Base-by-base conservation (phyloP, 2,888 invertebrate species). In the Mythimna ferrago region DNA sequence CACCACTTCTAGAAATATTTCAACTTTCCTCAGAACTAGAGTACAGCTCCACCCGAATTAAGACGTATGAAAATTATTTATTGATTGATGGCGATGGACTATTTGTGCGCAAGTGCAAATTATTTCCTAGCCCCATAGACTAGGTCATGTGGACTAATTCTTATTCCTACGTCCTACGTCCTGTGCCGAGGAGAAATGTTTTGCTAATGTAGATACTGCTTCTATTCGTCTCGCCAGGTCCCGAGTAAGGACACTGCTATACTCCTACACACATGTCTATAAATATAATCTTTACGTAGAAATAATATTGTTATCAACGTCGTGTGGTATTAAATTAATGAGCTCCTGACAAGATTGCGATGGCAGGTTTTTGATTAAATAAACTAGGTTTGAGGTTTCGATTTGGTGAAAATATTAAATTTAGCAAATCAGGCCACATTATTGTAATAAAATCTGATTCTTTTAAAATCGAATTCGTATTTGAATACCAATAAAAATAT, bases 81-180 rank as follows among this genome's bases (percentile, higher is more conserved):
- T 79, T 77, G 77, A 81, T 79, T 79, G 44, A 70, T 56, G 58
- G n/a, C 56, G 2, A 61, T 67, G 56, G 61, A 78, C 63, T 65
- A 80, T 68, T 78, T 70, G 82, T 80, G 82, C 80, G 80, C 80
- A 80, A 78, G 82, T 80, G 79, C 80, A 82, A 73, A 57, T 78
- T 66, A 66, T 44, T 82, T 66, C 73, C 64, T 69, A 7, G 60
- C 66, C 19, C 44, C 73, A 69, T 53, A 63, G 58, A 53, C 32
- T 62, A 66, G 51, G 26, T 38, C 32, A 53, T 16, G 26, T 51
- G 19, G 26, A 58, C 38, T 58, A 54, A 38, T 58, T 65, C 19
- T 53, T 6, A 41, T 2, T 26, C 26, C 26, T 26, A 26, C 26
- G 26, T 35, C n/a, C 16, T n/a, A 63, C 62, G 53, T 53, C 19